A percentile compares a stretch with the other conserved stretches of the same genome.
Evolutionary conservation across 2,113 vertebrate species (phyloP).

Genomic region (Uria aalge): DNA sequence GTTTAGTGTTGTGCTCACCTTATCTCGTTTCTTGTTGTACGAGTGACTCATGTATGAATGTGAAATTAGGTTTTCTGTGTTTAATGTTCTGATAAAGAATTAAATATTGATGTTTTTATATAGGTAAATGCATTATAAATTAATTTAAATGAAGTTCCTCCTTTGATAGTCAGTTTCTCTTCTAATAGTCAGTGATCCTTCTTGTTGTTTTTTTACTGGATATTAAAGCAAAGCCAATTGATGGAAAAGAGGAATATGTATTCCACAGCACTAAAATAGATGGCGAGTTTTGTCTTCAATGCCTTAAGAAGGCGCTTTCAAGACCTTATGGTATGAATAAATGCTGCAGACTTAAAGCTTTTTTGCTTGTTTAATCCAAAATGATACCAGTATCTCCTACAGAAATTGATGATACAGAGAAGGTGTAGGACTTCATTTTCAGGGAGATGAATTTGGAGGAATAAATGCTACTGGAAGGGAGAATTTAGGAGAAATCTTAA

Average conservation of each 20-base stretch:
- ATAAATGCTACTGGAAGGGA: slow-evolving; percentile 3
- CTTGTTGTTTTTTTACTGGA: background rate
- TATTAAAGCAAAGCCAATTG: background rate
- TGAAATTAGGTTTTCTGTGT: background rate
- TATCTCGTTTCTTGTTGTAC: background rate
- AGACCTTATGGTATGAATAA: slow-evolving; percentile 5
- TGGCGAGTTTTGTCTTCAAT: background rate
- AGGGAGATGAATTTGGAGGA: background rate
- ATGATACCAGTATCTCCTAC: slow-evolving; percentile 16
- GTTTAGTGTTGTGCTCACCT: background rate
- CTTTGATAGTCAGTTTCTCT: background rate
- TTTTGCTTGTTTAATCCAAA: background rate
- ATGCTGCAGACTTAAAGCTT: background rate
- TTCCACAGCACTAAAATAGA: background rate
- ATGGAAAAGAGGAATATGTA: background rate
- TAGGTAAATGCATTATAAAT: background rate
- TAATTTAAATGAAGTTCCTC: background rate
- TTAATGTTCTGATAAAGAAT: background rate
- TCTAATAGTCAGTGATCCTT: background rate
- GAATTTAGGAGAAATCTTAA: slow-evolving; percentile 54
- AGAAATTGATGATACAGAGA: slow-evolving; percentile 24
- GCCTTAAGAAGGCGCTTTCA: slow-evolving; percentile 4
- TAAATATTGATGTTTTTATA: background rate
- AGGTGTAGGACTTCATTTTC: slow-evolving; percentile 10
- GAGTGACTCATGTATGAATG: background rate